Base-by-base conservation (phyloP, 1,140 invertebrate genomes). In the Anoplophora glabripennis region DNA sequence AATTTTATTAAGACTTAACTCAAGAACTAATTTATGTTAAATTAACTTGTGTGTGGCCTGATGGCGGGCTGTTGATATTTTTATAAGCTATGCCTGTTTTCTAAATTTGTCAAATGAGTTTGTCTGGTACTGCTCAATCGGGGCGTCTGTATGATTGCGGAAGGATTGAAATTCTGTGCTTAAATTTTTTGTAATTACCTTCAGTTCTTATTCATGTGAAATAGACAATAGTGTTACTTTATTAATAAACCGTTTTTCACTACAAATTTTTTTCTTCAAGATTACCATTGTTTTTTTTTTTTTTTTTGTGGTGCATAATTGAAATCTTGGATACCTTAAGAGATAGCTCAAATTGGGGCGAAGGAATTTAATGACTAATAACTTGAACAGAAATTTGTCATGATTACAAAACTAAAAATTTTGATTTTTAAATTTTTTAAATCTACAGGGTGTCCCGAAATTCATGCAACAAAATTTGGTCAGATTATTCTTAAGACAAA, bases 11-110 rank as follows among this genome's bases (percentile, higher is more conserved):
- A 54, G 52, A 54, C 52, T 54, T 54, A 17, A 52, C 11, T 53
- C 35, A 10, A 17, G 35, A 12, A 14, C 11, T 35, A 35, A 49
- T 49, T 49, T 49, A 49, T 34, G 21, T 34, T 44, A 54, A 54
- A 42, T 44, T 44, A 37, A n/a, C 8, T 44, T 54, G 40, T 42
- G 37, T 54, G 38, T n/a, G 35, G 15, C 37, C 36, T 52, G 49
- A 37, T 15, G 35, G 18, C n/a, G 36, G 44, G 17, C 52, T 44
- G 52, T 42, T 54, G 52, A 54, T 54, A 44, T 54, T 54, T 54
- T 54, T 54, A 54, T 54, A 53, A 38, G 28, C 10, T 15, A 42
- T 33, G 44, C 36, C 42, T 42, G 40, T 54, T 52, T 54, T 28
- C 52, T 54, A 54, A 44, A 54, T 42, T 42, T 42, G 38, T 54